phyloP scores from a whole-genome alignment of 2,113 vertebrate genomes.

The Rousettus leschenaultii region DNA sequence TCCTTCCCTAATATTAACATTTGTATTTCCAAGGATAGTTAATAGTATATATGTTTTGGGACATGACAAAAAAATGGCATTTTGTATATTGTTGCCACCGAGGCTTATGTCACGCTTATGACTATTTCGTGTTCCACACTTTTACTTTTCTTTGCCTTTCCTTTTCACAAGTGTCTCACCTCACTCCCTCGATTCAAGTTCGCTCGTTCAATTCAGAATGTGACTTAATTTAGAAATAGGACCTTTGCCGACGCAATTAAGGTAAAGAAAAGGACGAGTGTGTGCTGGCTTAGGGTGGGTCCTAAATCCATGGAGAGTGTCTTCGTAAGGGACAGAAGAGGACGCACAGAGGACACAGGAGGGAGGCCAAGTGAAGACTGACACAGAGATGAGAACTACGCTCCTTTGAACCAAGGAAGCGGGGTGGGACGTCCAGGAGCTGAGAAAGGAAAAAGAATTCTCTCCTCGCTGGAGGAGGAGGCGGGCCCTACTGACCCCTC shows the following conservation, averaged over 20 bases:
- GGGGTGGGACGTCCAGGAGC: neutral
- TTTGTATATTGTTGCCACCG: neutral
- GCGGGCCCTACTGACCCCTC: accelerated
- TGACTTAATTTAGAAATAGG: neutral
- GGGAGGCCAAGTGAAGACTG: neutral
- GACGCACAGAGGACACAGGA: neutral
- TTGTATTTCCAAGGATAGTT: neutral
- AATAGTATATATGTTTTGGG: neutral
- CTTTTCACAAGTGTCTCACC: neutral
- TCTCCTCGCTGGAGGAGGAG: accelerated
- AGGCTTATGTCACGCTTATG: neutral
- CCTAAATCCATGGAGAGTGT: neutral
- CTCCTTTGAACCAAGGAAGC: neutral
- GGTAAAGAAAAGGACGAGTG: neutral
- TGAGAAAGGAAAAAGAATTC: too few relatives aligned
- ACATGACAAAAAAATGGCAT: neutral
- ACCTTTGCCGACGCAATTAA: neutral
- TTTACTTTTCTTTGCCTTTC: neutral
- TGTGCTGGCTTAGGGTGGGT: neutral
- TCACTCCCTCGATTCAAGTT: neutral
- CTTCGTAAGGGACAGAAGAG: neutral
- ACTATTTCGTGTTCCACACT: neutral
- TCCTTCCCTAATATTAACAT: neutral
- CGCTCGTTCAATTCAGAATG: neutral
- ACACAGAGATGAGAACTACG: neutral